phyloP scores from a whole-genome alignment of 2,113 vertebrate species.

The Psophia crepitans region DNA sequence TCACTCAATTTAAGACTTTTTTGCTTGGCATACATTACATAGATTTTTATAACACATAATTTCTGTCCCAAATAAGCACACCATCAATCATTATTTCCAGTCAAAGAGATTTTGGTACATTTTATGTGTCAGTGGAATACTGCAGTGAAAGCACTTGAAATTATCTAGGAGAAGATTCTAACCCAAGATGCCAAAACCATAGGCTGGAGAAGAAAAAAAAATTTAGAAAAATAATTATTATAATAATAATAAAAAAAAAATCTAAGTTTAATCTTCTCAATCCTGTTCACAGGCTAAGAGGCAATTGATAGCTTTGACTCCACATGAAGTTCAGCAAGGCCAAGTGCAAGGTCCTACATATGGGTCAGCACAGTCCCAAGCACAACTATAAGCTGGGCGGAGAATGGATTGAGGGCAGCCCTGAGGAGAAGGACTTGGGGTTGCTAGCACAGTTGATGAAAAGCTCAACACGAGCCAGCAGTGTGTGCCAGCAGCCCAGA shows the following conservation, averaged over 20 bases:
- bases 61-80: slow-evolving; percentile 5
- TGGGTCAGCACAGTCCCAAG: too few species aligned
- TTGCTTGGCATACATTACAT: neutral
- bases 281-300: neutral
- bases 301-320: neutral
- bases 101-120: neutral
- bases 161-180: neutral
- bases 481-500: too few species aligned
- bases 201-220: neutral
- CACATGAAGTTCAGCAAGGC: too few species aligned
- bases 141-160: neutral
- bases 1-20: neutral
- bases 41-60: neutral
- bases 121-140: neutral
- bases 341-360: too few species aligned
- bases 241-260: neutral
- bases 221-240: neutral
- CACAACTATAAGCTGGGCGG: too few species aligned
- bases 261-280: neutral
- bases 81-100: neutral
- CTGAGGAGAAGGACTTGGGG: too few species aligned
- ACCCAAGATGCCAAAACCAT: neutral
- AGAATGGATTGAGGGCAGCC: too few species aligned
- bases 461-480: too few species aligned
- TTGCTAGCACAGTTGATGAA: too few species aligned